A percentile compares a stretch with the other conserved stretches of the same genome.
Conservation (phyloP, 2,888 invertebrate species). For the Eurois occulta region DNA sequence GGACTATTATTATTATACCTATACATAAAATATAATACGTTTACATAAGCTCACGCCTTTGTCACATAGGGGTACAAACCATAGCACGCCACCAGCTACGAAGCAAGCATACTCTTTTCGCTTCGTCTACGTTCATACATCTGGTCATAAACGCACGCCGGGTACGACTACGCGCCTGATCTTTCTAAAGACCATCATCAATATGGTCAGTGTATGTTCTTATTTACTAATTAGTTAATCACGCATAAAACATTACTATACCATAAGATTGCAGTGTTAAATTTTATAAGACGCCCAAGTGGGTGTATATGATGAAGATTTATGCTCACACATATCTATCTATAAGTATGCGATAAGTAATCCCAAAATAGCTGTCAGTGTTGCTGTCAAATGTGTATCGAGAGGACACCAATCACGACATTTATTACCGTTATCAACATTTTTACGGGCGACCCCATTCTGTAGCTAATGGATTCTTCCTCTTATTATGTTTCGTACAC, state of each 20-base stretch:
- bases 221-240: neutral
- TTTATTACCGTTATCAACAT: constrained; percentile 62
- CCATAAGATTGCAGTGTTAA: neutral
- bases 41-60: neutral
- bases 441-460: constrained; percentile 61
- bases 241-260: neutral
- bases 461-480: constrained; percentile 58
- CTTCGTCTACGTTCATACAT: neutral
- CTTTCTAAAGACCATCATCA: neutral
- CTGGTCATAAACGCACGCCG: neutral
- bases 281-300: neutral
- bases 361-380: constrained; percentile 43
- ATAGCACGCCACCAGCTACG: neutral
- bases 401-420: constrained; percentile 54
- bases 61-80: neutral
- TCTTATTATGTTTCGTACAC: constrained; percentile 48
- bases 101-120: too few species aligned
- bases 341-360: constrained; percentile 36
- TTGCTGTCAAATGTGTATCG: constrained; percentile 39
- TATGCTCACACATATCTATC: constrained; percentile 15
- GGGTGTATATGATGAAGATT: constrained; percentile 12
- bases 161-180: neutral
- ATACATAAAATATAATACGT: too few species aligned
- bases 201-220: neutral
- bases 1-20: neutral